Percentiles rank a stretch among this genome's conserved stretches.
phyloP scores from a whole-genome alignment of 2,797 vertebrate genomes.

The Nannoperca australis region DNA sequence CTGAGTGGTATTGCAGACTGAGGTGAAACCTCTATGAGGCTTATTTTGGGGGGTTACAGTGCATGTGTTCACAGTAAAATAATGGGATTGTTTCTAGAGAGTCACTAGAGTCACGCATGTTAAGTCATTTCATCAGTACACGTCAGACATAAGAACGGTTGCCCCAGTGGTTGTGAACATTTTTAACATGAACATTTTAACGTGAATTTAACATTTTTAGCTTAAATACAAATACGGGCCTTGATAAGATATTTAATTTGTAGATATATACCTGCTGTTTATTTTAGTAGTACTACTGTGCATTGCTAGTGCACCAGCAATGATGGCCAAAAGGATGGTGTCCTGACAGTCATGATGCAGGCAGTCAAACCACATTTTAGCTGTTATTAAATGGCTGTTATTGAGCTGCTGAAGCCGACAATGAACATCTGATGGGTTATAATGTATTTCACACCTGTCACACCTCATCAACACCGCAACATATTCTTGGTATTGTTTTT shows the following conservation, averaged over 20 bases:
- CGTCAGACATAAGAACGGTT: not conserved
- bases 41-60: constrained; percentile 27
- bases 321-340: constrained; percentile 39
- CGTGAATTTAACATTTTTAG: not conserved
- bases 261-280: constrained; percentile 20
- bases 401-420: constrained; percentile 69
- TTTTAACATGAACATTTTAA: not conserved
- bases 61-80: constrained; percentile 34
- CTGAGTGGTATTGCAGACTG: constrained; percentile 45
- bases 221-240: not conserved
- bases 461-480: constrained; percentile 78
- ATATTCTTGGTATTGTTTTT: constrained; percentile 65
- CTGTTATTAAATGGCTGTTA: constrained; percentile 64
- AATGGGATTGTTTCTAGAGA: not conserved
- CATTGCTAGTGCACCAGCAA: constrained; percentile 6
- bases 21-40: constrained; percentile 48
- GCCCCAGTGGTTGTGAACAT: not conserved
- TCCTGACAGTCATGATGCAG: constrained; percentile 46
- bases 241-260: constrained; percentile 3
- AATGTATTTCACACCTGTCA: constrained; percentile 79
- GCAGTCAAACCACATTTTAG: constrained; percentile 44
- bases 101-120: not conserved
- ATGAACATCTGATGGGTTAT: constrained; percentile 66
- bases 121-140: constrained; percentile 17
- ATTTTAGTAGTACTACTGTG: not conserved